These are phyloP conservation scores for Myrmophylax atrothorax DNA, from an alignment of 2,113 vertebrate species.

Conservation along the genomic window DNA sequence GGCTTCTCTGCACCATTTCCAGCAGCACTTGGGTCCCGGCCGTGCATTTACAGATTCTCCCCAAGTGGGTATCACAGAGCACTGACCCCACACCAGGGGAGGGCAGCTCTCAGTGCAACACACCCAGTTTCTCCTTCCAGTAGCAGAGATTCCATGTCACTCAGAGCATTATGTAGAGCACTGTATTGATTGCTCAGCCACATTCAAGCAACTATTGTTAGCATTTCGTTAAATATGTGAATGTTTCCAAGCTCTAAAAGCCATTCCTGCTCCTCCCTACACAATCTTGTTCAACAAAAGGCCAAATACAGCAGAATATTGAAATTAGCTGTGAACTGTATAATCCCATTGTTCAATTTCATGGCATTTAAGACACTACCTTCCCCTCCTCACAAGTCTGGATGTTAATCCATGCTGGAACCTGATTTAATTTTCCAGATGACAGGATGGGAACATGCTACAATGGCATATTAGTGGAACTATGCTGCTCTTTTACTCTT, in stretches of 20 bases:
- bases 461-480: conserved; percentile 53
- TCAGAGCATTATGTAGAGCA: background rate
- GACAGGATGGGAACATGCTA: conserved; percentile 79
- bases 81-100: background rate
- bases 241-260: background rate
- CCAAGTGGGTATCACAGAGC: background rate
- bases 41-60: background rate
- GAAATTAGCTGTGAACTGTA: conserved; percentile 74
- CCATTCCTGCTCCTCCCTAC: background rate
- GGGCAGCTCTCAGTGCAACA: background rate
- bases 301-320: conserved; percentile 67
- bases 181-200: background rate
- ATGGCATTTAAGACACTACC: conserved; percentile 82
- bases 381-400: conserved; percentile 66
- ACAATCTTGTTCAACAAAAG: conserved; percentile 52
- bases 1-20: background rate
- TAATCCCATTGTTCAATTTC: conserved; percentile 88
- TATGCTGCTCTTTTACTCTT: conserved; percentile 69
- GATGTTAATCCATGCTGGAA: conserved; percentile 78
- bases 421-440: conserved; percentile 85
- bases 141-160: background rate
- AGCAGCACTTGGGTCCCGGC: background rate
- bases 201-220: background rate
- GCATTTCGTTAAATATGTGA: background rate
- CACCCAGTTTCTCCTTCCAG: background rate